phyloP scores from a whole-genome alignment of 1,140 invertebrate species.

The Drosophila ercepeae region DNA sequence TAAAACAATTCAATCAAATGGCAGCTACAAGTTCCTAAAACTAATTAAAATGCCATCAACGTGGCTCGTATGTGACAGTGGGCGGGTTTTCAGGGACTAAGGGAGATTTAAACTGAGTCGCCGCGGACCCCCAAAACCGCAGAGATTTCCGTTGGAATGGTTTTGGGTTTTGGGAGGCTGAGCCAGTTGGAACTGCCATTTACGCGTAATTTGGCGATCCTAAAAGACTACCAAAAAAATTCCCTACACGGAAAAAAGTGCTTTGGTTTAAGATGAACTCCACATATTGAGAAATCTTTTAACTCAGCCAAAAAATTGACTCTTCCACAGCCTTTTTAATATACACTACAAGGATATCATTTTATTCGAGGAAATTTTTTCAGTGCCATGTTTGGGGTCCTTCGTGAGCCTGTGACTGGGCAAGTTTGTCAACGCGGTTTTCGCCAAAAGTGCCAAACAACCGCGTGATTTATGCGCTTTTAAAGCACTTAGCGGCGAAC shows the following conservation, averaged over 20 bases:
- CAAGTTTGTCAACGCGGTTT: conserved; percentile 73
- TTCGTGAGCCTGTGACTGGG: conserved; percentile 12
- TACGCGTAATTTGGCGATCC: conserved; percentile 76
- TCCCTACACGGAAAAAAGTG: neutral
- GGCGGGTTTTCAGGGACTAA: neutral
- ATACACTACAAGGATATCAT: too few species aligned
- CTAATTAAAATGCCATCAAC: conserved; percentile 82
- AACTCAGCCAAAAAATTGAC: too few species aligned
- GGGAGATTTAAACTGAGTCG: conserved; percentile 18
- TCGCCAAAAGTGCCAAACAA: conserved; percentile 61
- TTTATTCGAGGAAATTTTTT: neutral
- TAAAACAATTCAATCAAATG: conserved; percentile 77
- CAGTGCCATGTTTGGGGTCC: conserved; percentile 5
- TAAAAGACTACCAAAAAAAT: conserved; percentile 50
- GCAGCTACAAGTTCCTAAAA: conserved; percentile 78
- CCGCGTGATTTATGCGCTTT: conserved; percentile 81
- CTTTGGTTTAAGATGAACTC: neutral
- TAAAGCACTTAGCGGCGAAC: conserved; percentile 75
- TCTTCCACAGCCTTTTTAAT: too few species aligned
- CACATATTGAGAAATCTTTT: neutral
- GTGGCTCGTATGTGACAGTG: conserved; percentile 40
- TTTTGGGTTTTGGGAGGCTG: conserved; percentile 3
- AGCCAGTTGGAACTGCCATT: conserved; percentile 67
- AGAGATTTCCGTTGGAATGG: conserved; percentile 16
- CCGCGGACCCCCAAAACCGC: conserved; percentile 49